A percentile compares a stretch with the other conserved stretches of the same genome.
Evolutionary conservation across 2,797 vertebrate genomes (phyloP).

Genomic region (Coilia nasus): DNA sequence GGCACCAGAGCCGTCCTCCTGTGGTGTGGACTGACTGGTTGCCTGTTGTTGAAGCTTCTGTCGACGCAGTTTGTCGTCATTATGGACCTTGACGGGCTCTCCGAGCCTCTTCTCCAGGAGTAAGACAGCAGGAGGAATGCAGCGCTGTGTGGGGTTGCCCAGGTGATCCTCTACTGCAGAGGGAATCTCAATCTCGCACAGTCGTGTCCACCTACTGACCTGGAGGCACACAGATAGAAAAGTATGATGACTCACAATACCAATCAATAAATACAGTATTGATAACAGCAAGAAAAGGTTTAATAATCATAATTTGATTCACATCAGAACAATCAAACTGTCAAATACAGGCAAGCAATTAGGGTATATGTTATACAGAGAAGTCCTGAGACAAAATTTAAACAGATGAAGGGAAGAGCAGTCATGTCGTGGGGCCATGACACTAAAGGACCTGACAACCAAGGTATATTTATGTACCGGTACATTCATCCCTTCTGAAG

Average conservation of each 20-base stretch:
- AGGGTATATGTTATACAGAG: no score
- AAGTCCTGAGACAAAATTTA: no score
- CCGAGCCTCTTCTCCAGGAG: constrained; percentile 85
- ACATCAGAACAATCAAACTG: no score
- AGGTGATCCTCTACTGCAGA: constrained; percentile 86
- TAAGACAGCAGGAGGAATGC: constrained; percentile 80
- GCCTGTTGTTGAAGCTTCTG: constrained; percentile 88
- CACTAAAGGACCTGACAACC: no score
- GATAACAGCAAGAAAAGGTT: no score
- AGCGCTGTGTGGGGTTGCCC: constrained; percentile 59
- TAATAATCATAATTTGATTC: no score
- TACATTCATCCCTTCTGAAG: not conserved
- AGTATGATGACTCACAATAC: not conserved
- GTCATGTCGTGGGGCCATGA: no score
- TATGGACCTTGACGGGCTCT: constrained; percentile 93
- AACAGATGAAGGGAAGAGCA: no score
- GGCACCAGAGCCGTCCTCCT: constrained; percentile 5
- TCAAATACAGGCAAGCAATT: no score
- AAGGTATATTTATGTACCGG: no score
- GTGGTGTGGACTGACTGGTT: constrained; percentile 13
- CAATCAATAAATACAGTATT: no score
- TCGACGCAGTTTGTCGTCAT: constrained; percentile 94
- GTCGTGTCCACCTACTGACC: constrained; percentile 97
- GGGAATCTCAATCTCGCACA: constrained; percentile 94
- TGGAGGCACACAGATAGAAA: constrained; percentile 52